Evolutionary conservation across 1,140 invertebrate species (phyloP), one percentile per base, ranked within the genome.

Genomic region (Papilio polyxenes): DNA sequence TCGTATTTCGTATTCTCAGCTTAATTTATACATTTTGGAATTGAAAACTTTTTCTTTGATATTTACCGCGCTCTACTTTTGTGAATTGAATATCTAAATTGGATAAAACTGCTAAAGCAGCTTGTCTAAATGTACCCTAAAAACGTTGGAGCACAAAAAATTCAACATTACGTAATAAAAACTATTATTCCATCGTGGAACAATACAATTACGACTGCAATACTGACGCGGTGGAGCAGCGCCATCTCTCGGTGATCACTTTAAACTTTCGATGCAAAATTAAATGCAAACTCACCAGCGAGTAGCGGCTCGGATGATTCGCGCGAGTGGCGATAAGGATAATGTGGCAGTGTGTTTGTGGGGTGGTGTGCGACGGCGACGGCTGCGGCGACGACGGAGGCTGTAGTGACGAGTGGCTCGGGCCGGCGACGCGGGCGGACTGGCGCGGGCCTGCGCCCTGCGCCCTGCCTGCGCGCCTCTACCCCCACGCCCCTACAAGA

Each of bases 121-220:
- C 65, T 72, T 37, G 3, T 20, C 20, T 23, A 31, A 31, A 65
- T 65, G 20, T 31, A 31, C 23, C 20, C 13, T 1, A 20, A 65
- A 65, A 65, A 72, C 11, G 23, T 31, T 2, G 62, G 9, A 65
- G 11, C 62, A 65, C 23, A 65, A 72, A 72, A 69, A 72, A 72
- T 37, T 44, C 31, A 81, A 86, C 83, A 83, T 91, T 90, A 90
- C 79, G 86, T 91, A 89, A 91, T 87, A 85, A 88, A 84, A 77
- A 85, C 75, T 85, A 72, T 87, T 86, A 87, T 83, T 86, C 80
- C 72, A 56, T 81, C 80, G 85, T 89, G 65, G 65, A 31, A 72
- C 86, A 84, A 88, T 85, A 89, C 85, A 85, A 88, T 89, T 85
- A 88, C 85, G 87, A 86, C 90, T 91, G 91, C 91, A 92, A 90